Evolutionary conservation across 2,797 vertebrate genomes (phyloP).

Genomic region (Eulemur rubriventer): DNA sequence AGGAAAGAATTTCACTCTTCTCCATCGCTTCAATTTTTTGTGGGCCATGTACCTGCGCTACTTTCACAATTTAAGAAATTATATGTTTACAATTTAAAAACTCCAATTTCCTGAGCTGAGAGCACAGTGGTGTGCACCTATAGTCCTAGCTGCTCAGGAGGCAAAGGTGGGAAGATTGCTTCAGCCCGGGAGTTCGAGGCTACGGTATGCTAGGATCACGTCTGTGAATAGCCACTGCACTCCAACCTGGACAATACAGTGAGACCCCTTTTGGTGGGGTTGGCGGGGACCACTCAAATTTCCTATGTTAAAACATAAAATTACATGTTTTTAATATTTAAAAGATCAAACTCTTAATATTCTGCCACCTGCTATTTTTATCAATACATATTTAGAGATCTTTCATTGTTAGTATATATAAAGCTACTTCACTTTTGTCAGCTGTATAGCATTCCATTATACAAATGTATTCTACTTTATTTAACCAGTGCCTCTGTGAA

Average conservation of each 20-base stretch:
- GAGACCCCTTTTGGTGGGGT: neutral
- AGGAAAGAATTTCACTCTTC: neutral
- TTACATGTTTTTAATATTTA: slow-evolving; percentile 4
- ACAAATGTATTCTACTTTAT: neutral
- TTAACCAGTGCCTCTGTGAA: neutral
- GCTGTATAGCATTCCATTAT: neutral
- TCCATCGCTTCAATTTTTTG: neutral
- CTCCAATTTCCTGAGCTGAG: neutral
- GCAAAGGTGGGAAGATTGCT: neutral
- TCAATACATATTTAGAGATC: neutral
- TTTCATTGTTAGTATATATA: neutral
- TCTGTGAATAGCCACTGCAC: neutral
- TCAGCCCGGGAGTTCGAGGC: neutral
- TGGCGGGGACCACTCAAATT: neutral
- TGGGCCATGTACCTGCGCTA: neutral
- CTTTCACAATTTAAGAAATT: slow-evolving; percentile 32
- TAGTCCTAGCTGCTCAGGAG: neutral
- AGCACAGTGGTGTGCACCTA: neutral
- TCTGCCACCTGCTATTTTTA: neutral
- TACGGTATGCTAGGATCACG: neutral
- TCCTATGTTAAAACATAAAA: neutral
- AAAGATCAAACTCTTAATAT: neutral
- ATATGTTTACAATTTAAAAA: slow-evolving; percentile 4
- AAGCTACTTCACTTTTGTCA: neutral
- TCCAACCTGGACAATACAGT: neutral